Conservation (phyloP, 1,140 invertebrate genomes). For the Leptopilina clavipes region DNA sequence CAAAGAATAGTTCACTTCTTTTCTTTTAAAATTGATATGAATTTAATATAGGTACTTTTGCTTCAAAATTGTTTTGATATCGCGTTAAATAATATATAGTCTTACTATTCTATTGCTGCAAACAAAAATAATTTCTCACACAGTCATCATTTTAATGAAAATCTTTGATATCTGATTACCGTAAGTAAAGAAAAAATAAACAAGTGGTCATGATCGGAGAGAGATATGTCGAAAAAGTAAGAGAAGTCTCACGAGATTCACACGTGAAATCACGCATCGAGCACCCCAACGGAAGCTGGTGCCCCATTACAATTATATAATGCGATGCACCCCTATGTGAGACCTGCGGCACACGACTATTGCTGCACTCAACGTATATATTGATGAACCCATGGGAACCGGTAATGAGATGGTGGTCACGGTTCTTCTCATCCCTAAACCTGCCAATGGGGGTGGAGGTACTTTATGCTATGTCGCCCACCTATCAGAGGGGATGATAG, state of each 20-base stretch:
- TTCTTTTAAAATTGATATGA: no score
- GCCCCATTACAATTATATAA: constrained; percentile 71
- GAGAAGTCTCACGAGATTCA: constrained; percentile 54
- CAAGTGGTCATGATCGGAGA: no score
- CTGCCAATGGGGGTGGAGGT: constrained; percentile 53
- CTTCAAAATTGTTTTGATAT: no score
- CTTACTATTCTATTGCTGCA: no score
- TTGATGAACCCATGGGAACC: constrained; percentile 71
- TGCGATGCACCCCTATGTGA: constrained; percentile 66
- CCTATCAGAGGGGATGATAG: constrained; percentile 60
- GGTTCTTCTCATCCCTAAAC: constrained; percentile 67
- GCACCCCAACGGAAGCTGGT: constrained; percentile 44
- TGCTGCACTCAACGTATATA: constrained; percentile 46
- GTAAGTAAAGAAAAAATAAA: no score
- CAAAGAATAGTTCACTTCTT: no score
- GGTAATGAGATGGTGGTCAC: constrained; percentile 74
- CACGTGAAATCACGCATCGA: constrained; percentile 60
- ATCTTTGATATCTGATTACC: no score
- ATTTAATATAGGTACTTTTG: no score
- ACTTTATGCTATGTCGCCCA: constrained; percentile 47
- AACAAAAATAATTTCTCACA: no score
- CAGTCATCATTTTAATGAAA: no score
- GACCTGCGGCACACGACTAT: constrained; percentile 63
- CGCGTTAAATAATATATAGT: no score
- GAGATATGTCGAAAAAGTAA: not conserved